Evolutionary conservation across 1,140 invertebrate genomes (phyloP).

Genomic region (Monochamus saltuarius): DNA sequence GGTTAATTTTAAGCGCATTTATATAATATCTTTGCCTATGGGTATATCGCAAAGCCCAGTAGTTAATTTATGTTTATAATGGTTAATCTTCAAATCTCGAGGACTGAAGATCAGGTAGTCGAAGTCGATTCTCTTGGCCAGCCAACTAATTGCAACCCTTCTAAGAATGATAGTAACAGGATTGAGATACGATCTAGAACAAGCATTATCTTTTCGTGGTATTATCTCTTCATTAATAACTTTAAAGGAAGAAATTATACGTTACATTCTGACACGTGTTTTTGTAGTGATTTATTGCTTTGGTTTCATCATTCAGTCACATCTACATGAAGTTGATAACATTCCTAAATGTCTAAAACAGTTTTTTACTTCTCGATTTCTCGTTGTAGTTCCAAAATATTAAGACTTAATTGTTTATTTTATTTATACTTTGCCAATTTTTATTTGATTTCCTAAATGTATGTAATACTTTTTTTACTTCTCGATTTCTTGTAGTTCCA

Average conservation of each 20-base stretch:
- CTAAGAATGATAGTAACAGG: slow-evolving; percentile 1
- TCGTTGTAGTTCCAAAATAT: too few species aligned
- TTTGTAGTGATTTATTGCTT: too few species aligned
- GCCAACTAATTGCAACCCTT: not conserved
- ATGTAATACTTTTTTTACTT: too few species aligned
- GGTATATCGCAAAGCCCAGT: slow-evolving; percentile 24
- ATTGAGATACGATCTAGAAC: not conserved
- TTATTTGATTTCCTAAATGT: too few species aligned
- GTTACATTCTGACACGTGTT: not conserved
- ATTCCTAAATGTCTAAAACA: too few species aligned
- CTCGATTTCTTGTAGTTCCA: too few species aligned
- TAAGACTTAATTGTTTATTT: too few species aligned
- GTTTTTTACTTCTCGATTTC: too few species aligned
- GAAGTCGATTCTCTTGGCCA: not conserved
- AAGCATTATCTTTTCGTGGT: slow-evolving; percentile 13
- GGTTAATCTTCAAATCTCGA: slow-evolving; percentile 22
- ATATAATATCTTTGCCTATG: too few species aligned
- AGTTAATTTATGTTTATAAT: slow-evolving; percentile 28
- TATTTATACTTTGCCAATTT: too few species aligned
- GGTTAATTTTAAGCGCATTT: not conserved
- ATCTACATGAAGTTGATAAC: too few species aligned
- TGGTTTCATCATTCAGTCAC: too few species aligned
- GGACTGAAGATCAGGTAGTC: not conserved
- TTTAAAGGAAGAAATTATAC: not conserved
- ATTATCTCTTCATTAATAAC: not conserved